phyloP scores from a whole-genome alignment of 2,113 vertebrate species.

The Archocentrus centrarchus region DNA sequence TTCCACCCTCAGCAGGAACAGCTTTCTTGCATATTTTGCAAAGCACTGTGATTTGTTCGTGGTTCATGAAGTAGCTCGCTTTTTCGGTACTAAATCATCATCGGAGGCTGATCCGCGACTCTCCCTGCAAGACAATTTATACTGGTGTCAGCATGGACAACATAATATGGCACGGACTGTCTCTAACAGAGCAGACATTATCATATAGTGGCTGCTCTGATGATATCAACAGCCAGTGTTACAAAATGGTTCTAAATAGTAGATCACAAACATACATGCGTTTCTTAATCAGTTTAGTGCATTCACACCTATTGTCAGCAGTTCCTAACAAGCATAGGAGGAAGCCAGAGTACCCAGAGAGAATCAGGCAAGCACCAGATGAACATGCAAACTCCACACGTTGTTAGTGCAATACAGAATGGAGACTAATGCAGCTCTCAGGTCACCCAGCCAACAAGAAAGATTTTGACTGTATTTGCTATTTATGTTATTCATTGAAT shows the following conservation, averaged over 20 bases:
- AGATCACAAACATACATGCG: neutral
- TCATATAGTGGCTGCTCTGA: neutral
- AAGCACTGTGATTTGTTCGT: neutral
- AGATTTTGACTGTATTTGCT: neutral
- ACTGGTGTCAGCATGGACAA: neutral
- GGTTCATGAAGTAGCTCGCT: neutral
- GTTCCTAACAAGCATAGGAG: neutral
- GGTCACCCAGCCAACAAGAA: neutral
- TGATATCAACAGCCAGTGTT: conserved; percentile 2
- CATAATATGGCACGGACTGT: neutral
- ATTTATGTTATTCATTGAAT: neutral
- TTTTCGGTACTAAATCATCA: neutral
- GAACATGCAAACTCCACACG: neutral
- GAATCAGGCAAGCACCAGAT: neutral
- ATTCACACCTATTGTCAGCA: neutral
- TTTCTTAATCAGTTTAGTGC: neutral
- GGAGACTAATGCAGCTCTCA: neutral
- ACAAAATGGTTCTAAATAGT: too few species aligned
- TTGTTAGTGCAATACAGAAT: too few species aligned
- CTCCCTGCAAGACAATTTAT: neutral
- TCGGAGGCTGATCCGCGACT: neutral
- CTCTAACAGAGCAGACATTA: neutral
- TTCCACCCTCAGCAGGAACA: neutral
- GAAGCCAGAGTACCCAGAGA: neutral
- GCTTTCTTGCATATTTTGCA: neutral